phyloP scores from a whole-genome alignment of 2,113 vertebrate genomes.

The Anolis sagrei region DNA sequence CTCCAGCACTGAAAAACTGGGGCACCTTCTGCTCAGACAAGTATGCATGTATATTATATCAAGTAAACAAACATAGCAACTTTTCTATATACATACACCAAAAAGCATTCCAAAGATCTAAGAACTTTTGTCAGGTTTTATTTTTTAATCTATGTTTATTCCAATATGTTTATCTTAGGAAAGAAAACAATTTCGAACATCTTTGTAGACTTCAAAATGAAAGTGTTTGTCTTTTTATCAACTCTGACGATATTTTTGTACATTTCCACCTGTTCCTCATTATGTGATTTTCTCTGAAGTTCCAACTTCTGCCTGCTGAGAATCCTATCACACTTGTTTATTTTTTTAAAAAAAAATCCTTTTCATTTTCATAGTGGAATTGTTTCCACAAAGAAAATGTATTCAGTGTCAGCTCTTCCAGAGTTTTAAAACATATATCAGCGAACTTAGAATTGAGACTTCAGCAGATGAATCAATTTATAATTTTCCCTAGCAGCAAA shows the following conservation, averaged over 20 bases:
- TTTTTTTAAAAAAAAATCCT: conserved; percentile 50
- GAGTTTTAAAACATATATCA: not conserved
- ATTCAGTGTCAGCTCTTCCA: not conserved
- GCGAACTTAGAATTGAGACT: not conserved
- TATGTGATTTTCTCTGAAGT: conserved; percentile 24
- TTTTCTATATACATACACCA: not conserved
- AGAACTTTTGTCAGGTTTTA: not conserved
- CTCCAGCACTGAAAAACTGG: not conserved
- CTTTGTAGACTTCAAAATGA: conserved; percentile 21
- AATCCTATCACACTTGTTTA: conserved; percentile 37
- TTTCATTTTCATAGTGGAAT: conserved; percentile 4
- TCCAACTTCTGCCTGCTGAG: conserved; percentile 31
- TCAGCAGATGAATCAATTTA: not conserved
- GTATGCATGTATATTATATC: not conserved
- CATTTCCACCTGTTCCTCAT: conserved; percentile 49
- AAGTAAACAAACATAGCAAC: not conserved
- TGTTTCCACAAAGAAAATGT: conserved; percentile 28
- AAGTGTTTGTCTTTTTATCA: conserved; percentile 30
- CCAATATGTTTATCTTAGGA: not conserved
- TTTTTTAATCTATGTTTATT: conserved; percentile 19
- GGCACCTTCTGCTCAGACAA: not conserved
- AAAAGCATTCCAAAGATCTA: not conserved
- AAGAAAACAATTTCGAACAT: not conserved
- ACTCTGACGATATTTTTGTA: conserved; percentile 43
- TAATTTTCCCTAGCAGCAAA: not conserved